Percentiles rank a stretch among this genome's conserved stretches.
Conservation (phyloP, 2,797 vertebrate species). For the Channallabes apus region DNA sequence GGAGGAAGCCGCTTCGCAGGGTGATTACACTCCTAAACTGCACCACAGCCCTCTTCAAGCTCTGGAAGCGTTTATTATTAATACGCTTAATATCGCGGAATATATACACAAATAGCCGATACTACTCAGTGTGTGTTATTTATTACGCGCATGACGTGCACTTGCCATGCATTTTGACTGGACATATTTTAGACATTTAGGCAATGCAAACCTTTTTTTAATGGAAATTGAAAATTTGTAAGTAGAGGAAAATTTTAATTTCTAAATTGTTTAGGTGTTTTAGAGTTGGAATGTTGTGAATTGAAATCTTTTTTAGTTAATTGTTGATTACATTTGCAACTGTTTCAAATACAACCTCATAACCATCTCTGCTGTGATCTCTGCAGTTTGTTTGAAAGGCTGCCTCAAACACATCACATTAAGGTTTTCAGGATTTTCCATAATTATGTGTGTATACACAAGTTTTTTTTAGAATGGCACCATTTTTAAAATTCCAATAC, state of each 20-base stretch:
- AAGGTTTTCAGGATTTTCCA: neutral
- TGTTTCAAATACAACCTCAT: neutral
- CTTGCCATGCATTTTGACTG: neutral
- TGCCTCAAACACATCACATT: neutral
- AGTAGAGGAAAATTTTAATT: neutral
- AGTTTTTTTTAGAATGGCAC: neutral
- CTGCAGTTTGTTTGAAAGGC: neutral
- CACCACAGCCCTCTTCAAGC: conserved; percentile 62
- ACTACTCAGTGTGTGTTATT: neutral
- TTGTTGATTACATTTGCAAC: neutral
- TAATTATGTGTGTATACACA: too few relatives aligned
- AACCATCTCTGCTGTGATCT: neutral
- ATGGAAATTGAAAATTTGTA: conserved; percentile 17
- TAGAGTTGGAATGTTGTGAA: too few relatives aligned
- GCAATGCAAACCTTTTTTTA: neutral
- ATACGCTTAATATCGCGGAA: conserved; percentile 45
- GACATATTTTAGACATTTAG: conserved; percentile 6
- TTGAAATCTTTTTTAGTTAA: neutral
- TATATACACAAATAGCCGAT: conserved; percentile 20
- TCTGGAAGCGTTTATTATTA: conserved; percentile 50
- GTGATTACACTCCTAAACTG: conserved; percentile 78
- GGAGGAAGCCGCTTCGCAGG: conserved; percentile 71
- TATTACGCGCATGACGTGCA: neutral
- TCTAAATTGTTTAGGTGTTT: neutral
- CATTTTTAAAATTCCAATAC: neutral